These are phyloP conservation scores for Chrysaora quinquecirrha DNA, from an alignment of 30 jellyfish, hydroid and myxozoan species.

Conservation along the genomic window DNA sequence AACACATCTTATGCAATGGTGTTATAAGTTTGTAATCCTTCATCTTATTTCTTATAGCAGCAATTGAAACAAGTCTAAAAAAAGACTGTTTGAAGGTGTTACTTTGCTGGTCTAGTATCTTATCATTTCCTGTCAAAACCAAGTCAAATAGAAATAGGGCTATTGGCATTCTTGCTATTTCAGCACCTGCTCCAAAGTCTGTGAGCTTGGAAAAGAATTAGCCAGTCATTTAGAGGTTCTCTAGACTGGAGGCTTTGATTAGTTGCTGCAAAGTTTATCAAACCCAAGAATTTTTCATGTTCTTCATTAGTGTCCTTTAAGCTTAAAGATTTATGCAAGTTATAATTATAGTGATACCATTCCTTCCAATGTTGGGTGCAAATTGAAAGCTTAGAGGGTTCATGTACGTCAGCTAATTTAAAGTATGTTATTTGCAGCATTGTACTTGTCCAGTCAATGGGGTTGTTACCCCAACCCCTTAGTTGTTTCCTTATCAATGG, in stretches of 20 bases:
- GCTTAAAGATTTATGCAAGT: not conserved
- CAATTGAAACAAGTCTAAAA: too few species aligned
- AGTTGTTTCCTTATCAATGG: not conserved
- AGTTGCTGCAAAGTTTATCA: too few species aligned
- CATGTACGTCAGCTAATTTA: not conserved
- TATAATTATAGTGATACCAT: conserved; percentile 4
- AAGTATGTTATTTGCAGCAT: not conserved
- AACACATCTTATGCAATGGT: conserved; percentile 9
- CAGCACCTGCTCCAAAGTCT: conserved; percentile 7
- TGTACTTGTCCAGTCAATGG: not conserved
- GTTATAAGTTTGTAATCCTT: too few species aligned
- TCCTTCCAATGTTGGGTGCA: too few species aligned
- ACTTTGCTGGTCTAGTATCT: not conserved
- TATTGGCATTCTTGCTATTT: too few species aligned
- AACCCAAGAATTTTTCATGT: not conserved
- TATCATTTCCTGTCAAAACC: conserved; percentile 2
- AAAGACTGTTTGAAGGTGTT: too few species aligned
- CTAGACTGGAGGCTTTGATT: too few species aligned
- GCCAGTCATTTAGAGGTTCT: too few species aligned
- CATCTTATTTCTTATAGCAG: too few species aligned
- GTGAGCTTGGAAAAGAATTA: too few species aligned
- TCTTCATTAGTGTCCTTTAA: not conserved
- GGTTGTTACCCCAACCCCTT: not conserved
- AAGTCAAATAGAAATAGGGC: not conserved
- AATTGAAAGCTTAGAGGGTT: too few species aligned